Evolutionary conservation across 2,113 vertebrate genomes (phyloP), one percentile per base, ranked within the genome.

Genomic region (Seriola rivoliana): DNA sequence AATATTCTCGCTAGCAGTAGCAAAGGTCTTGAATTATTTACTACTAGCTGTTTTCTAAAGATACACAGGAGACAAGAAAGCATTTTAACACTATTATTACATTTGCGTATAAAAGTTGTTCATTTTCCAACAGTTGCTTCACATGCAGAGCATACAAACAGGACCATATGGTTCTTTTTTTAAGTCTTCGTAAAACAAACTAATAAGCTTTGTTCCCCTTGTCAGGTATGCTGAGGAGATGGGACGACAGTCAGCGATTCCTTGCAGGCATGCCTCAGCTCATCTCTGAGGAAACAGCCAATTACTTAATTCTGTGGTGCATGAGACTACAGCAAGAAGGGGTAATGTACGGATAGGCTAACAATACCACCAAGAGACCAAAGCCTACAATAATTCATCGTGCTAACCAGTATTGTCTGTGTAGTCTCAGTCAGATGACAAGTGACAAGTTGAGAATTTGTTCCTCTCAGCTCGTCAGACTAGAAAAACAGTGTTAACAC

Each of bases 231-330:
- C 91, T 99, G 85, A 96, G 95, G 81, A 95, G 98, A 93, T 99
- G 98, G 98, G 97, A 98, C 80, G 98, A 99, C 87, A 99, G 98
- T 94, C 98, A 99, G 90, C 96, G 96, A 64, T 99, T 98, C 94
- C 94, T 99, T 19, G 97, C 98, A 63, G 96, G 97, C 82, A 94
- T 96, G 80, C 97, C 97, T 0, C 96, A 98, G 78, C 96, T 99
- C 90, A 97, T 99, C 84, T 97, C 97, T 92, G 97, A 99, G 93
- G 98, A 99, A 93, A 97, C 97, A 1, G 95, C 97, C 69, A 97
- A 96, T 71, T 99, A 97, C 91, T 96, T 99, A 83, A 96, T 97
- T 88, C 94, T 98, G 80, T 99, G 98, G 98, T 98, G 98, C 93
- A 98, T 97, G 85, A 96, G 96, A 75, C 95, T 99, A 63, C 96